Conservation (phyloP, 2,797 vertebrate species). For the Coracias cyanogaster region DNA sequence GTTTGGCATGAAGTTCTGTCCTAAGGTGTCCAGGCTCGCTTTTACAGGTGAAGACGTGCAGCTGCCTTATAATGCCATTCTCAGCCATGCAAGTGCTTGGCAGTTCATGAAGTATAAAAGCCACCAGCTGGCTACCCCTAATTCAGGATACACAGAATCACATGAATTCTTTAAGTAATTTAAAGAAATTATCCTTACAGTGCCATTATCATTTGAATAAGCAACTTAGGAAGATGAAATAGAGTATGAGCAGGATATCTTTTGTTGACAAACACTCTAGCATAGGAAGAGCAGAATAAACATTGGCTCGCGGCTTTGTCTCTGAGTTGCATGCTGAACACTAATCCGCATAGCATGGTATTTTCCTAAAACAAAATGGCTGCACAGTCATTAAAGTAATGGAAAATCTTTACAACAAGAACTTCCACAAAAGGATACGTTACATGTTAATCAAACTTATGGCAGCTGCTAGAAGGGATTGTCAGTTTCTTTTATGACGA, state of each 20-base stretch:
- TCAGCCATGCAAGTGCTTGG: background rate
- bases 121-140: background rate
- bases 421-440: conserved; percentile 30
- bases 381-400: conserved; percentile 27
- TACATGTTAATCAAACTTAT: conserved; percentile 52
- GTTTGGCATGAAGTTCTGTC: background rate
- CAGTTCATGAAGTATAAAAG: background rate
- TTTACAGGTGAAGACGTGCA: background rate
- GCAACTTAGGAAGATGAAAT: background rate
- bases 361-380: conserved; percentile 46
- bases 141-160: background rate
- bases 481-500: conserved; percentile 45
- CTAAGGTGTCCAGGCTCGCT: background rate
- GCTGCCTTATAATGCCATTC: background rate
- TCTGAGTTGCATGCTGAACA: accelerated
- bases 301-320: background rate
- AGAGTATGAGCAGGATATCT: background rate
- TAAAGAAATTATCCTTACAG: background rate
- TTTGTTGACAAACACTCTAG: background rate
- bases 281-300: background rate
- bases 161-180: background rate
- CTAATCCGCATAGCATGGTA: background rate
- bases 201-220: background rate
- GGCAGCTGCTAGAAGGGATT: conserved; percentile 34
- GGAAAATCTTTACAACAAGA: conserved; percentile 32